A percentile compares a stretch with the other conserved stretches of the same genome.
phyloP scores from a whole-genome alignment of 2,888 invertebrate genomes.

The Dysmachus trigonus region DNA sequence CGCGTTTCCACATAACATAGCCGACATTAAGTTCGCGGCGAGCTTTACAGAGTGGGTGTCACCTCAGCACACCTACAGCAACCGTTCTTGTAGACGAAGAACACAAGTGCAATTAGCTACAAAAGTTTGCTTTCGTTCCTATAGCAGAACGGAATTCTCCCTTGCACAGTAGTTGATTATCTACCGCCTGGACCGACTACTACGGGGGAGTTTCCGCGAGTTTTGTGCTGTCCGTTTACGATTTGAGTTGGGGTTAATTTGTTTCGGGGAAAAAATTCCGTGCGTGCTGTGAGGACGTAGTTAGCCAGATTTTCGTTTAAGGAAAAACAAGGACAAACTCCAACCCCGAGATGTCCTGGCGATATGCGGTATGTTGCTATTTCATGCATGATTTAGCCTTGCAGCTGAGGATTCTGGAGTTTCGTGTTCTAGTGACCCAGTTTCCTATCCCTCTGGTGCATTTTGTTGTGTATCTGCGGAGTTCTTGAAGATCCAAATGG shows the following conservation, averaged over 20 bases:
- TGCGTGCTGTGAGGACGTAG: not conserved
- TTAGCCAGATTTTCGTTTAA: not conserved
- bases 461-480: not conserved
- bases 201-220: constrained; percentile 33
- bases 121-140: not conserved
- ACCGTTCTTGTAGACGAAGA: not conserved
- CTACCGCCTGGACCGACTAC: constrained; percentile 36
- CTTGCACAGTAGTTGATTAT: constrained; percentile 46
- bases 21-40: not conserved
- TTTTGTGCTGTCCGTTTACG: not conserved
- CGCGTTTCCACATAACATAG: not conserved
- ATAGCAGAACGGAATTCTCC: not conserved
- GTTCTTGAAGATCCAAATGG: not conserved
- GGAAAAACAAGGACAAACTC: not conserved
- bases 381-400: not conserved
- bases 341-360: constrained; percentile 58
- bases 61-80: constrained; percentile 7
- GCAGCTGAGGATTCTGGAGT: constrained; percentile 4
- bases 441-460: not conserved
- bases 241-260: not conserved
- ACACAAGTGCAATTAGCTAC: not conserved
- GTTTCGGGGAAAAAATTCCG: not conserved
- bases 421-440: constrained; percentile 44
- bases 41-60: constrained; percentile 15
- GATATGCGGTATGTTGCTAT: constrained; percentile 60